These are phyloP conservation scores for Zeuzera pyrina DNA, from an alignment of 2,888 invertebrate species.

Conservation along the genomic window DNA sequence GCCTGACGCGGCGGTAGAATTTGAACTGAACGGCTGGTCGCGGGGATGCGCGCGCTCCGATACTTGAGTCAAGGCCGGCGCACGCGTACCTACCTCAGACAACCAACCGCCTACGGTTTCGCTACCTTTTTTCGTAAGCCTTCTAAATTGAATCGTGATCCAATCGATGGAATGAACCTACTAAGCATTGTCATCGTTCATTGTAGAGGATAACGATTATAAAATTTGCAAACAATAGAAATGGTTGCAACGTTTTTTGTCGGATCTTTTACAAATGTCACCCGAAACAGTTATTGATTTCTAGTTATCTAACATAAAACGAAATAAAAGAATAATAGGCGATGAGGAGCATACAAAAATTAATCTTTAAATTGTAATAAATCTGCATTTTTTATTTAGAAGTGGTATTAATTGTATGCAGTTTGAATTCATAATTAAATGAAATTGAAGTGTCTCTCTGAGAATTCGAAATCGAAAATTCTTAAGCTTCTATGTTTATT, in stretches of 20 bases:
- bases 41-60: conserved; percentile 32
- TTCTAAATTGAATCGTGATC: conserved; percentile 39
- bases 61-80: conserved; percentile 3
- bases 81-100: conserved; percentile 20
- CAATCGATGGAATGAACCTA: conserved; percentile 25
- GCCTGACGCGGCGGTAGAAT: conserved; percentile 64
- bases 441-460: too few relatives aligned
- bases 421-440: too few relatives aligned
- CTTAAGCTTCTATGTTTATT: too few relatives aligned
- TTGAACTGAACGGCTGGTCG: conserved; percentile 55
- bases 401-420: too few relatives aligned
- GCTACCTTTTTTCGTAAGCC: conserved; percentile 7
- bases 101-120: conserved; percentile 22
- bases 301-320: background rate
- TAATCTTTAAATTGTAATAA: background rate
- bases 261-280: too few relatives aligned
- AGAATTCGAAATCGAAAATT: too few relatives aligned
- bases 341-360: background rate
- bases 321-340: background rate
- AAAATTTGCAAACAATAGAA: conserved; percentile 2
- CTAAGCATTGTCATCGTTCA: conserved; percentile 4
- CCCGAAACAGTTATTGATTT: too few relatives aligned
- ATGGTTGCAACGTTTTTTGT: background rate
- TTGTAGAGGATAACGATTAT: background rate
- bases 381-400: too few relatives aligned